phyloP scores from a whole-genome alignment of 2,797 vertebrate species.

The Acropternis orthonyx region DNA sequence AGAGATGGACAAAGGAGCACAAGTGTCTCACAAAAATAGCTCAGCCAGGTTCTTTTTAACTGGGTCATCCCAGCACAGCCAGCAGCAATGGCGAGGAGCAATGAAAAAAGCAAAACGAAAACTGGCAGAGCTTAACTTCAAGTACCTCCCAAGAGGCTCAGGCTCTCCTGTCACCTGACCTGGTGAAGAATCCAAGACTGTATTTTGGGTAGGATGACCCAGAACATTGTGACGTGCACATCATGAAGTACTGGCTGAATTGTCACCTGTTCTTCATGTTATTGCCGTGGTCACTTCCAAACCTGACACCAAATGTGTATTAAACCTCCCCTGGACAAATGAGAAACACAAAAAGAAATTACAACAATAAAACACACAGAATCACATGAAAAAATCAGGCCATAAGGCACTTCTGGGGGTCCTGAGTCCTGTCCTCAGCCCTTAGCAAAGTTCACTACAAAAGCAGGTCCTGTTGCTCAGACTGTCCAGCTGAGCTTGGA shows the following conservation, averaged over 20 bases:
- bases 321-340: background rate
- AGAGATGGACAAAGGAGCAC: background rate
- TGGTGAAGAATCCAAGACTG: background rate
- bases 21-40: conserved; percentile 4
- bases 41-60: conserved; percentile 21
- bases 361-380: background rate
- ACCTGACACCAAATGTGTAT: background rate
- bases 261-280: background rate
- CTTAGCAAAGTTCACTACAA: background rate
- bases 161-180: background rate
- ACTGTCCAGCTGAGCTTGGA: background rate
- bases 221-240: background rate
- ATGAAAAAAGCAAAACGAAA: background rate
- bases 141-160: background rate
- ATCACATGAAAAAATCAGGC: background rate
- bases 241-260: background rate
- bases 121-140: background rate
- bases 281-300: background rate
- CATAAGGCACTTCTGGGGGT: background rate
- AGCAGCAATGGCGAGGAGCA: background rate
- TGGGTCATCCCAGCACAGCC: background rate
- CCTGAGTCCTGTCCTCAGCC: background rate
- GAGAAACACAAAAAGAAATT: background rate
- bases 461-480: background rate
- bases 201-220: background rate